Base-by-base conservation (phyloP, 2,888 invertebrate genomes). In the Ephialtes manifestator region DNA sequence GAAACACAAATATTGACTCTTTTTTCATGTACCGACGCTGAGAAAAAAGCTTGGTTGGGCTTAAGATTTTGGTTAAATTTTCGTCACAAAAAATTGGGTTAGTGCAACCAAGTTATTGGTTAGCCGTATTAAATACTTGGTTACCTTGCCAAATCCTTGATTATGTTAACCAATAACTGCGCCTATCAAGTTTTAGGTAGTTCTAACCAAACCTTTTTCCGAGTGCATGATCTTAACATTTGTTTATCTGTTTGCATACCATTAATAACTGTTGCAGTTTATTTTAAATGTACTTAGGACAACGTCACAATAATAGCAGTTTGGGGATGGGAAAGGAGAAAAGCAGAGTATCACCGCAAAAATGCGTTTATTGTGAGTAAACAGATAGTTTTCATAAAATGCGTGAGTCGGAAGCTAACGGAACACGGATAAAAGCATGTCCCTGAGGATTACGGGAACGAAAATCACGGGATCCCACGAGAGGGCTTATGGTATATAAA, bases 241-340 rank as follows among this genome's bases (percentile, higher is more conserved):
- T 15, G 58, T 60, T 55, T 63, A 67, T 46, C 70, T 68, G 58
- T 39, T 63, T 35, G 15, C 11, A 31, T 28, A 46, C 20, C 46
- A 5, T 39, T 46, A 48, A 35, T 24, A 24, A 8, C 13, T 65
- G 20, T 65, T 35, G 28, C 20, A 65, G 75, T 79, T 74, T 81
- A 48, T 15, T 70, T 81, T 80, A 60, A 60, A 28, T 85, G 76
- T 83, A 85, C 53, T 85, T 72, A 82, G 75, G 85, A 79, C 75
- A 39, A 51, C 11, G 13, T 80, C 65, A 53, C 63, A 60, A 67
- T 31, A 20, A 71, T 79, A 20, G 13, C 13, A 24, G 48, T 53
- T 46, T 43, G 43, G 15, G 4, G 18, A 53, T 43, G 11, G 18
- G 35, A 35, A 35, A 63, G 15, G 28, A 24, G n/a, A 43, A n/a